Percentiles rank a stretch among this genome's conserved stretches.
These are phyloP conservation scores for Hycleus phaleratus DNA, from an alignment of 1,140 invertebrate species.

Conservation along the genomic window DNA sequence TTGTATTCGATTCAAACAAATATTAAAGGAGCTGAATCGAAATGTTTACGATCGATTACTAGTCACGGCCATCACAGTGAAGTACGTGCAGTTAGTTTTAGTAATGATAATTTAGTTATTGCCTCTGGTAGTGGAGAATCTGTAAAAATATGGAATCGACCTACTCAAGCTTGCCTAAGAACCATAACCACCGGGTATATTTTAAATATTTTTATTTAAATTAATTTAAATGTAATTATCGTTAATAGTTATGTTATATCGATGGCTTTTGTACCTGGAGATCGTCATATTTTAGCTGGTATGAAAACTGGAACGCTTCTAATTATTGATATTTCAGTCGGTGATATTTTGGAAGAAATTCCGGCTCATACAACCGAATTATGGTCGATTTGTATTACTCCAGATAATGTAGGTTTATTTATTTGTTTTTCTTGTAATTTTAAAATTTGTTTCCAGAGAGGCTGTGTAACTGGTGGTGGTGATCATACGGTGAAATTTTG, in stretches of 20 bases:
- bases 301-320: conserved; percentile 80
- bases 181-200: conserved; percentile 59
- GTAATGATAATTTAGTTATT: conserved; percentile 81
- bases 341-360: conserved; percentile 67
- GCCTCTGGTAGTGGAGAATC: conserved; percentile 78
- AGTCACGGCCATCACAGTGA: conserved; percentile 81
- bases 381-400: conserved; percentile 67
- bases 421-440: neutral
- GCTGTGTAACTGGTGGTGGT: conserved; percentile 76
- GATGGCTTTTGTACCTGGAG: conserved; percentile 82
- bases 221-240: neutral
- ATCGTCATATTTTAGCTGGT: conserved; percentile 83
- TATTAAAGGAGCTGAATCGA: conserved; percentile 48
- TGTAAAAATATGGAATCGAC: conserved; percentile 89
- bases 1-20: conserved; percentile 51
- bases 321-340: conserved; percentile 79
- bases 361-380: conserved; percentile 73
- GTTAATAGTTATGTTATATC: conserved; percentile 55
- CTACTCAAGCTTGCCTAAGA: conserved; percentile 71
- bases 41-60: conserved; percentile 41
- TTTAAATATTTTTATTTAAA: neutral
- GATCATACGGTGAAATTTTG: conserved; percentile 92
- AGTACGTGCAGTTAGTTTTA: conserved; percentile 79
- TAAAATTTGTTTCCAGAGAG: conserved; percentile 48
- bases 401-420: conserved; percentile 54